Evolutionary conservation across 2,113 vertebrate genomes (phyloP), one percentile per base, ranked within the genome.

Genomic region (Thomomys bottae): DNA sequence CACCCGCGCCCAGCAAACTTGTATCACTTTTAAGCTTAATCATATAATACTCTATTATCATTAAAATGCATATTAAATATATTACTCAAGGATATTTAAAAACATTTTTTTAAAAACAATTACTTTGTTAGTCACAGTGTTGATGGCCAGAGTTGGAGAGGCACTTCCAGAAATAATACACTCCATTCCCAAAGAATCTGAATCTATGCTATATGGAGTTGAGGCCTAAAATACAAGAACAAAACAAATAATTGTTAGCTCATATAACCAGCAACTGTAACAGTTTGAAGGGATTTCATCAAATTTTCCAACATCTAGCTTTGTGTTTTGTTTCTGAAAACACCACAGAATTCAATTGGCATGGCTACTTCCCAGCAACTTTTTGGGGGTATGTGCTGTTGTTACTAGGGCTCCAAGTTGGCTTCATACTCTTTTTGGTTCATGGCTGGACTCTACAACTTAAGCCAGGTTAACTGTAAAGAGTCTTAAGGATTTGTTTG

Each of bases 111-210:
- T 34, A 45, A 92, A 95, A 94, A 83, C 42, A 94, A 89, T 98
- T 99, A 99, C 98, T 98, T 99, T 98, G 97, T 98, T 99, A 98
- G 99, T 99, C 98, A 99, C 99, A 99, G 98, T 99, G 99, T 99
- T 98, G 97, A 98, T 98, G 96, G 98, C 98, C 98, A 98, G 96
- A 93, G 98, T 98, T 68, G 98, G 98, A 91, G 98, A 99, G 76
- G 97, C 97, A 95, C 98, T 98, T 98, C 98, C 98, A 89, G 98
- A 98, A 98, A 98, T 98, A 95, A 98, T 98, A 97, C 98, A 98
- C 97, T 99, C 98, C 98, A 98, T 98, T 98, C 98, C 98, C 96
- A 98, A 97, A 96, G 98, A 98, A 97, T 99, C 98, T 10, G 98
- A 98, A 97, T 99, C 98, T 97, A 98, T 97, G 96, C 98, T 99